Evolutionary conservation across 2,113 vertebrate species (phyloP).

Genomic region (Delphinapterus leucas): DNA sequence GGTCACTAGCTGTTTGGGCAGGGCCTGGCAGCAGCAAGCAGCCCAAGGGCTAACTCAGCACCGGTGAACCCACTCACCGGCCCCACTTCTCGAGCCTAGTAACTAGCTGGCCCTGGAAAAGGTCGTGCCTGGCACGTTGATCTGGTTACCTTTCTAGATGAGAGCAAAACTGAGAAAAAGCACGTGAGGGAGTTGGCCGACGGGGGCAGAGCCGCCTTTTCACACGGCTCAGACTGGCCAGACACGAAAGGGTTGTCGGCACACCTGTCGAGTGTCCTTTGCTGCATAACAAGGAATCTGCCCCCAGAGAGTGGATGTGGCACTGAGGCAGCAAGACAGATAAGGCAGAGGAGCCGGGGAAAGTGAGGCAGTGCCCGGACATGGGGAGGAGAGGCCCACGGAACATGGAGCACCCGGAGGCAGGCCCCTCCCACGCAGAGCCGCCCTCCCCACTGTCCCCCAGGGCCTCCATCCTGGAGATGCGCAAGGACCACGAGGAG

Average conservation of each 20-base stretch:
- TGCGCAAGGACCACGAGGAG: slow-evolving; percentile 91
- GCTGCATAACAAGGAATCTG: neutral
- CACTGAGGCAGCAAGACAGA: neutral
- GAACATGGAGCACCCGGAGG: neutral
- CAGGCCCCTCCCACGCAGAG: fast-evolving
- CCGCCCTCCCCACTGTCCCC: neutral
- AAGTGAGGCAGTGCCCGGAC: neutral
- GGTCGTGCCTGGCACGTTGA: neutral
- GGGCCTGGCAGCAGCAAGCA: neutral
- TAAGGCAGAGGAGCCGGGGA: neutral
- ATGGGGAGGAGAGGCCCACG: neutral
- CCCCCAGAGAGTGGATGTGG: neutral
- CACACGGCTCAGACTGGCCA: neutral
- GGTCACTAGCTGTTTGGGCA: neutral
- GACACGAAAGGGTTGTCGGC: fast-evolving
- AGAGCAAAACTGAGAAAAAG: neutral
- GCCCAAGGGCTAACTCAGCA: neutral
- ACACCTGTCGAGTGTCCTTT: neutral
- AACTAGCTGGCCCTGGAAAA: neutral
- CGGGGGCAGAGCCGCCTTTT: neutral
- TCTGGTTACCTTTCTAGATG: neutral
- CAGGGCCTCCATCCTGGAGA: slow-evolving; percentile 90
- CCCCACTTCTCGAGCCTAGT: neutral
- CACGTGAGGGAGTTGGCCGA: fast-evolving
- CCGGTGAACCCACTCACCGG: fast-evolving